Evolutionary conservation across 1,140 invertebrate species (phyloP), one percentile per base, ranked within the genome.

Genomic region (Caenorhabditis tropicalis): DNA sequence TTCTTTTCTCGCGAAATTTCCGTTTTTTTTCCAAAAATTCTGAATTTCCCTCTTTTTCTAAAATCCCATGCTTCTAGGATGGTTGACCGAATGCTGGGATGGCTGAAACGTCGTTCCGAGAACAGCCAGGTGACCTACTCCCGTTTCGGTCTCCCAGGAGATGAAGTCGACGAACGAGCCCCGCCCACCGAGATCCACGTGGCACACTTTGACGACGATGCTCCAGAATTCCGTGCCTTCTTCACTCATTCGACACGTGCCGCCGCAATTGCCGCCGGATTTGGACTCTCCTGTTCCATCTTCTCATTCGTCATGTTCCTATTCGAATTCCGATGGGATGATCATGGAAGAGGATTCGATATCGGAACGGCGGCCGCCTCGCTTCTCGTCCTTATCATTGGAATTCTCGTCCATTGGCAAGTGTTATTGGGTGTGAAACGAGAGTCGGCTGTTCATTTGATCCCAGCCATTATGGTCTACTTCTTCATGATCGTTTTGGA

Each of bases 311-410:
- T 91, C 48, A 87, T 85, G 24, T 58, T 86, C 24, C 90, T 91
- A 79, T 91, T 91, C 60, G 90, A 91, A 81, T 91, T 91, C 82
- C 82, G 91, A 70, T 91, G 90, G 90, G 91, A 91, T 82, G 82
- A 90, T 46, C 88, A 91, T 70, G 53, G 56, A 46, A 56, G 83
- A 33, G 90, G 90, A 56, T 84, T 91, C 21, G 90, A 91, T 84
- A 27, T 91, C 36, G 49, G 79, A 15, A 89, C 90, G 9, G 60
- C 82, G 87, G 86, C 91, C 3, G 89, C 86, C 27, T 85, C 91
- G 19, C 83, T 91, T 10, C 43, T 88, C 12, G 89, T 89, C 82
- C 82, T 91, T 15, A 58, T 84, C 16, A 36, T 90, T 12, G 90
- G 90, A 19, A 85, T 90, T 21, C 21, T 86, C 19, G 56, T 88